These are phyloP conservation scores for Tipula confusa DNA, from an alignment of 2,888 invertebrate genomes.

Conservation along the genomic window DNA sequence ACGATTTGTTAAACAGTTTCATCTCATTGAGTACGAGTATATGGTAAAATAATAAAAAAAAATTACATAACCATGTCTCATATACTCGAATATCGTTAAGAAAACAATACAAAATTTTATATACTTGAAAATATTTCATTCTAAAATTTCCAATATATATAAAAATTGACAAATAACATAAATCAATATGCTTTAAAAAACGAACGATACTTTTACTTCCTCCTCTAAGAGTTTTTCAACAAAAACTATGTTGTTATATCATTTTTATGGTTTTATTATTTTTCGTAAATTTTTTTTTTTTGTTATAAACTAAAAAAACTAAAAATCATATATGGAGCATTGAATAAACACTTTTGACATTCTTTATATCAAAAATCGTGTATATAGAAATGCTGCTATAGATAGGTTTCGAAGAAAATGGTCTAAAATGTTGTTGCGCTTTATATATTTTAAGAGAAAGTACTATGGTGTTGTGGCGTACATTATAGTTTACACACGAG, in stretches of 20 bases:
- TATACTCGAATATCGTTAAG: background rate
- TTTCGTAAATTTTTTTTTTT: too few species aligned
- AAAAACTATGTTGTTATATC: slow-evolving; percentile 1
- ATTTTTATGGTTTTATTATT: background rate
- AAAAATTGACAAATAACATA: slow-evolving; percentile 14
- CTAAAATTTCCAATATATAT: background rate
- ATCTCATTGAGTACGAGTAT: background rate
- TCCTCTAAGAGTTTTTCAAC: background rate
- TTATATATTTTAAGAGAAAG: background rate
- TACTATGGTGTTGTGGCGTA: background rate
- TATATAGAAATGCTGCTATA: slow-evolving; percentile 4
- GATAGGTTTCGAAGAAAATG: background rate
- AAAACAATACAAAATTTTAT: background rate
- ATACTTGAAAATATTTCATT: background rate
- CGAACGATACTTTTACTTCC: slow-evolving; percentile 20
- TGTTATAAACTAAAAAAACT: background rate
- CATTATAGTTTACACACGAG: background rate
- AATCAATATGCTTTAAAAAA: background rate
- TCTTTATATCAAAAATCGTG: slow-evolving; percentile 20
- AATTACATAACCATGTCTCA: background rate
- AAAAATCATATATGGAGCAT: slow-evolving; percentile 21
- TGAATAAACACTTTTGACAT: slow-evolving; percentile 20
- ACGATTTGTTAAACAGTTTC: background rate
- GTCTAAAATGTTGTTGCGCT: background rate
- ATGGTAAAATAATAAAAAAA: background rate